Evolutionary conservation across 2,797 vertebrate species (phyloP).

Genomic region (Pseudomugil gertrudae): DNA sequence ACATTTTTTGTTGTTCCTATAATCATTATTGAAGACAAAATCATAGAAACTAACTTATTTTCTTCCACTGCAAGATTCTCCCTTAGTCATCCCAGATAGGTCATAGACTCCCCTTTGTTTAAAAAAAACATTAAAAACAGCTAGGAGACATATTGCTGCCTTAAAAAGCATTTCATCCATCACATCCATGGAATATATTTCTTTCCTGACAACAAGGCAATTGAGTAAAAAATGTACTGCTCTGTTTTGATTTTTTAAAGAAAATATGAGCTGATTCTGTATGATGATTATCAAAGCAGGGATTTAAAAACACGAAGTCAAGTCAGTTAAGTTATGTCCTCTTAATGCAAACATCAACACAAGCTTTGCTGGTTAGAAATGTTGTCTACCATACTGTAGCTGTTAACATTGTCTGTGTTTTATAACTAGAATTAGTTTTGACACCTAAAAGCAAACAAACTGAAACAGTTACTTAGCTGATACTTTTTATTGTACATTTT

Average conservation of each 20-base stretch:
- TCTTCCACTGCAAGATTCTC: conserved; percentile 43
- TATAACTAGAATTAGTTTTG: no score
- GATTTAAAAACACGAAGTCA: conserved; percentile 36
- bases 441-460: no score
- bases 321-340: conserved; percentile 15
- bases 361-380: neutral
- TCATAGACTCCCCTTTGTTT: conserved; percentile 61
- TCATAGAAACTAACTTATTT: conserved; percentile 27
- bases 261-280: conserved; percentile 30
- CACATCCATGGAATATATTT: conserved; percentile 34
- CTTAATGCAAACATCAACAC: conserved; percentile 8
- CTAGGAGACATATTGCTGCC: conserved; percentile 41
- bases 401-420: neutral
- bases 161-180: conserved; percentile 52
- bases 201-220: conserved; percentile 35
- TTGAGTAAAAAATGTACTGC: neutral
- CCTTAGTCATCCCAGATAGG: conserved; percentile 49
- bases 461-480: neutral
- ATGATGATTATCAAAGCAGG: conserved; percentile 46
- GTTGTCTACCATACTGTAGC: neutral
- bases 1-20: conserved; percentile 4
- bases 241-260: conserved; percentile 33
- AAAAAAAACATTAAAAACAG: conserved; percentile 59
- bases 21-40: conserved; percentile 21
- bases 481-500: conserved; percentile 33